These are phyloP conservation scores for Listronotus oregonensis DNA, from an alignment of 1,140 invertebrate species.

Conservation along the genomic window DNA sequence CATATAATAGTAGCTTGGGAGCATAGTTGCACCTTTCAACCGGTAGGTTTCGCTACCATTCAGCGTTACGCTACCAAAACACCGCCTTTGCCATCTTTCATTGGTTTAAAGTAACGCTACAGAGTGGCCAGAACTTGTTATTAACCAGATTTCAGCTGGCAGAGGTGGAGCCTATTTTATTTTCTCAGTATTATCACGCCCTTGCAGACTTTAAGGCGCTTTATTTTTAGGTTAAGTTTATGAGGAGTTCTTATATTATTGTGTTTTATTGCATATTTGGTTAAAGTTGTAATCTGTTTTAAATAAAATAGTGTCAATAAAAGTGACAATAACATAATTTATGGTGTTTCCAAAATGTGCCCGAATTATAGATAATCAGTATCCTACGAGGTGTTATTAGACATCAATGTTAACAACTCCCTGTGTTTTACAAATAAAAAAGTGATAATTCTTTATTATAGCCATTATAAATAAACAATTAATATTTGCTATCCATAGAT, in stretches of 20 bases:
- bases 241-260: conserved; percentile 5
- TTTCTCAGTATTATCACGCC: conserved; percentile 15
- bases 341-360: too few relatives aligned
- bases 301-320: too few relatives aligned
- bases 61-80: conserved; percentile 39
- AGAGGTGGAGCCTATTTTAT: conserved; percentile 1
- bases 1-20: conserved; percentile 56
- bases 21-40: conserved; percentile 36
- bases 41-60: conserved; percentile 52
- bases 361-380: too few relatives aligned
- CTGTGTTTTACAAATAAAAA: too few relatives aligned
- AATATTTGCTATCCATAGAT: too few relatives aligned
- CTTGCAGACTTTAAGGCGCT: conserved; percentile 19
- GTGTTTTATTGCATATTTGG: conserved; percentile 1
- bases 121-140: conserved; percentile 8
- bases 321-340: too few relatives aligned
- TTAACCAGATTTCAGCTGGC: conserved; percentile 15
- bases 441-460: too few relatives aligned
- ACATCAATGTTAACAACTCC: too few relatives aligned
- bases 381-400: too few relatives aligned
- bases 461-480: too few relatives aligned
- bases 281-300: too few relatives aligned
- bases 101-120: conserved; percentile 2
- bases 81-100: conserved; percentile 29
- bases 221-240: conserved; percentile 19